phyloP scores from a whole-genome alignment of 53 echinoderm and acorn worm species.

The Temnopleurus reevesii region DNA sequence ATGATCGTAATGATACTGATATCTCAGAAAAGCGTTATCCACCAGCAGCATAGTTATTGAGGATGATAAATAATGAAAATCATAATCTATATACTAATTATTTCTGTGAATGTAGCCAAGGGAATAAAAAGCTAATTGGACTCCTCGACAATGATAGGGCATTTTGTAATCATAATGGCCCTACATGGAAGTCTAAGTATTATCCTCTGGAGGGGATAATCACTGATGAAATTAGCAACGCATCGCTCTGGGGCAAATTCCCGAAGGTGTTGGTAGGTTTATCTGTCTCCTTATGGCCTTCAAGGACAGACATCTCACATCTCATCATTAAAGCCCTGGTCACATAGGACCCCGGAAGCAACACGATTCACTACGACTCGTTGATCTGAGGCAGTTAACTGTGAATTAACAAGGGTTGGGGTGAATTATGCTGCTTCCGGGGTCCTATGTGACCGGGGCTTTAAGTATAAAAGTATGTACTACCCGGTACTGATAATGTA shows the following conservation, averaged over 20 bases:
- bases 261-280: background rate
- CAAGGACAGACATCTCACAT: background rate
- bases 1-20: background rate
- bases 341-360: too few species aligned
- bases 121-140: background rate
- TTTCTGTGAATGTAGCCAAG: background rate
- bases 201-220: background rate
- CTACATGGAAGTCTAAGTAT: background rate
- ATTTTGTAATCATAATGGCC: conserved; percentile 8
- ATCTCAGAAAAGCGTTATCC: background rate
- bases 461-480: too few species aligned
- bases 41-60: background rate
- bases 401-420: too few species aligned
- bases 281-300: background rate
- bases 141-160: background rate
- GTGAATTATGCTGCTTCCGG: too few species aligned
- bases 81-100: too few species aligned
- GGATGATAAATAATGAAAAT: background rate
- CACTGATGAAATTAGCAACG: conserved; percentile 27
- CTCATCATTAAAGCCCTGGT: background rate
- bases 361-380: too few species aligned
- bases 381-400: too few species aligned
- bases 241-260: background rate
- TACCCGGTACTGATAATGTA: too few species aligned
- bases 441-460: too few species aligned